phyloP scores from a whole-genome alignment of 1,140 invertebrate species.

The Meloidogyne hapla region DNA sequence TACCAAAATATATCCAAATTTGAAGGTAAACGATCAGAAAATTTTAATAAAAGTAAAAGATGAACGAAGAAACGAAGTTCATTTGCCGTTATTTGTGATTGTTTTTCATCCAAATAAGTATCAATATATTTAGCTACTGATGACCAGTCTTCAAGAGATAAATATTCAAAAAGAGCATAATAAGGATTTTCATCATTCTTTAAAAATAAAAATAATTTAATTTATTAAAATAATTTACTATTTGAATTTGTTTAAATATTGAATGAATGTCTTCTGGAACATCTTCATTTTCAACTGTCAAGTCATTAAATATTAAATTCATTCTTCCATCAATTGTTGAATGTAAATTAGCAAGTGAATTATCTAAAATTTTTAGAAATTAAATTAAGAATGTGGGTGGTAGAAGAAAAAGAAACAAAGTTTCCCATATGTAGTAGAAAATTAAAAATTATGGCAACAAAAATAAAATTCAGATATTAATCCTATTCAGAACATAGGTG shows the following conservation, averaged over 20 bases:
- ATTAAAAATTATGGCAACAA: no score
- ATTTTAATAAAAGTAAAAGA: slow-evolving; percentile 38
- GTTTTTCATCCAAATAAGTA: slow-evolving; percentile 14
- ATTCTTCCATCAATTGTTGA: slow-evolving; percentile 32
- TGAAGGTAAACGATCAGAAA: slow-evolving; percentile 7
- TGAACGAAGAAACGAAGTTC: slow-evolving; percentile 47
- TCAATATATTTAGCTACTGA: slow-evolving; percentile 22
- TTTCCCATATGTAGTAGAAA: no score
- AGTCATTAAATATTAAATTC: slow-evolving; percentile 13
- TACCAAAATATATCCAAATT: slow-evolving; percentile 21
- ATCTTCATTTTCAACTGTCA: slow-evolving; percentile 14
- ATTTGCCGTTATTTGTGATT: slow-evolving; percentile 19
- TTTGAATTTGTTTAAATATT: slow-evolving; percentile 23
- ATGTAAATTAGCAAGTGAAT: slow-evolving; percentile 25
- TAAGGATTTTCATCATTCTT: slow-evolving; percentile 27
- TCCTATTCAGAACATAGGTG: no score
- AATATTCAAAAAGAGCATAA: slow-evolving; percentile 30
- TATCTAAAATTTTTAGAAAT: slow-evolving; percentile 12
- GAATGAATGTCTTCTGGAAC: slow-evolving; percentile 23
- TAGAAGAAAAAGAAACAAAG: no score
- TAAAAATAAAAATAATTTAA: neutral
- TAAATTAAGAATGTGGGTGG: no score
- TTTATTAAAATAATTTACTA: slow-evolving; percentile 4
- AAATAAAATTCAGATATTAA: no score
- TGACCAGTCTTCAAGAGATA: slow-evolving; percentile 32